A percentile compares a stretch with the other conserved stretches of the same genome.
Conservation (phyloP, 1,140 invertebrate species). For the Limonius californicus region DNA sequence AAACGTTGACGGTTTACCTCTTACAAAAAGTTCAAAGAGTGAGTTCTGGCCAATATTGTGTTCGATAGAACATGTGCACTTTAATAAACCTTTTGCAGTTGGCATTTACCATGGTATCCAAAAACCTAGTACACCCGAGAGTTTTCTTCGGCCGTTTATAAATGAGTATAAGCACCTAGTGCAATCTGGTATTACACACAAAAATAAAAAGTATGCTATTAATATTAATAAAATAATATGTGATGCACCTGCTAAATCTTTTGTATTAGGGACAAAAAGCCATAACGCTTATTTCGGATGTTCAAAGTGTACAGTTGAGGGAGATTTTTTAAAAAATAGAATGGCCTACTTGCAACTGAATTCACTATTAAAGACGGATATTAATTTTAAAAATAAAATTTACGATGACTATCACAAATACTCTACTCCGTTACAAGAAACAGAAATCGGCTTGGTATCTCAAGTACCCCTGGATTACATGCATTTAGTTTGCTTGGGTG, state of each 20-base stretch:
- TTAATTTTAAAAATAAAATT: not conserved
- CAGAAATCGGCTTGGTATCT: not conserved
- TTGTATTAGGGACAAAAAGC: not conserved
- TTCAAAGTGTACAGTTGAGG: not conserved
- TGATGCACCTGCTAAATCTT: slow-evolving; percentile 1
- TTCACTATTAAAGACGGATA: not conserved
- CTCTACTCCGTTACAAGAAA: not conserved
- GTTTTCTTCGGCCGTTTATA: no score
- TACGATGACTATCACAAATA: not conserved
- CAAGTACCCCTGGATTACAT: not conserved
- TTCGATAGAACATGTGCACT: no score
- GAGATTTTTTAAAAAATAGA: not conserved
- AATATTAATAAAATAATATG: no score
- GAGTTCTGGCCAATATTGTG: no score
- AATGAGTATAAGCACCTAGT: no score
- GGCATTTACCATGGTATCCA: no score
- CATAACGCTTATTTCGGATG: not conserved
- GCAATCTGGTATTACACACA: no score
- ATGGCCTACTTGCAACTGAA: not conserved
- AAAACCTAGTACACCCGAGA: no score
- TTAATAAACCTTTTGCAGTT: no score
- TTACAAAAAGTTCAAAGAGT: no score
- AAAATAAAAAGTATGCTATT: no score
- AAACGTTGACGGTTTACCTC: no score
- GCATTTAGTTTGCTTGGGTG: not conserved